These are phyloP conservation scores for Drosophila nasuta DNA, from an alignment of 1,140 invertebrate genomes.

Conservation along the genomic window DNA sequence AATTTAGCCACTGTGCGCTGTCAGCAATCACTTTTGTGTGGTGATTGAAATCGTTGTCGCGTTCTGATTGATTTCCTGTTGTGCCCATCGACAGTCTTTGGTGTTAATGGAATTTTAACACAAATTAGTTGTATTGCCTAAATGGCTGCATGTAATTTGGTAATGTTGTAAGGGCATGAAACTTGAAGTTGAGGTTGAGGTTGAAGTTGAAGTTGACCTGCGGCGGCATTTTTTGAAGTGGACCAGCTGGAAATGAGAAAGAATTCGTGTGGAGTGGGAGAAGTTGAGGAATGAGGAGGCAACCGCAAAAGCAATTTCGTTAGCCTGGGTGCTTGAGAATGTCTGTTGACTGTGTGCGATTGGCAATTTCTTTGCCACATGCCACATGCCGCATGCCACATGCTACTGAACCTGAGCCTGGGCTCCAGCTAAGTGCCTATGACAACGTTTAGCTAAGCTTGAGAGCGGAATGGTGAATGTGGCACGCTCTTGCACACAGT, in stretches of 20 bases:
- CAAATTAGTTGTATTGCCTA: constrained; percentile 75
- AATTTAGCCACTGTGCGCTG: too few relatives aligned
- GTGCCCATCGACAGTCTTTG: not conserved
- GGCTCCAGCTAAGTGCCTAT: constrained; percentile 25
- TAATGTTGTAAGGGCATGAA: constrained; percentile 41
- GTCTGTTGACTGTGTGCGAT: constrained; percentile 22
- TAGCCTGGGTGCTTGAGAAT: not conserved
- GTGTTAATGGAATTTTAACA: constrained; percentile 52
- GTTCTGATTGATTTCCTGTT: too few relatives aligned
- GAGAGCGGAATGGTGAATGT: too few relatives aligned
- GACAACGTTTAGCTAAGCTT: constrained; percentile 32
- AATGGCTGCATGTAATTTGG: constrained; percentile 58
- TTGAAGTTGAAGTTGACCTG: constrained; percentile 25
- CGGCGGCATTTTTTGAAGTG: constrained; percentile 13
- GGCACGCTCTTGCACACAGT: constrained; percentile 6
- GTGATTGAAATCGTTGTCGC: too few relatives aligned
- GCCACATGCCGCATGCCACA: constrained; percentile 12
- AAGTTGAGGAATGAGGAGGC: not conserved
- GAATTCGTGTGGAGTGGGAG: too few relatives aligned
- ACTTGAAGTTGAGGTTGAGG: not conserved
- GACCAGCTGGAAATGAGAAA: not conserved
- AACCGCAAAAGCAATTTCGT: constrained; percentile 51
- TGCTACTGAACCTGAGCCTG: constrained; percentile 4
- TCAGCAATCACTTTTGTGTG: too few relatives aligned
- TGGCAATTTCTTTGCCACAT: constrained; percentile 39